Percentiles rank a stretch among this genome's conserved stretches.
Evolutionary conservation across 1,140 invertebrate genomes (phyloP).

Genomic region (Aphidius gifuensis): DNA sequence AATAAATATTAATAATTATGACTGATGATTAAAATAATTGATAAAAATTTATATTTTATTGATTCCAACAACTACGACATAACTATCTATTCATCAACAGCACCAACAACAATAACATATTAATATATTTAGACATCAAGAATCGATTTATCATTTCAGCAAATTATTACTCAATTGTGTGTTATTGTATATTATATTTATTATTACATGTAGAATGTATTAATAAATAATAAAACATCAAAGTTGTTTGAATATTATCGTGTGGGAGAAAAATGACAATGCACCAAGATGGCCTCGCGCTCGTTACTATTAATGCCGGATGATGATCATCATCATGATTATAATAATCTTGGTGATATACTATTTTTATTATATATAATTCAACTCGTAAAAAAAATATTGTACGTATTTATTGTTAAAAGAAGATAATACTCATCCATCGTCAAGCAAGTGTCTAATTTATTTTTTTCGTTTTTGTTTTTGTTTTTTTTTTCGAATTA

Average conservation of each 20-base stretch:
- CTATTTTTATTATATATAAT: constrained; percentile 1
- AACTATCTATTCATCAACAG: not conserved
- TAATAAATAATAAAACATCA: constrained; percentile 10
- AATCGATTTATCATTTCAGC: not conserved
- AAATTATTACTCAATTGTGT: constrained; percentile 9
- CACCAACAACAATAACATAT: not conserved
- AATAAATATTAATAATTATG: no score
- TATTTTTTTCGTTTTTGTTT: not conserved
- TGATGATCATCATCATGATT: no score
- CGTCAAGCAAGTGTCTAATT: not conserved
- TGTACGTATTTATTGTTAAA: not conserved
- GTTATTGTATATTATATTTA: not conserved
- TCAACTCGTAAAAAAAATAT: not conserved
- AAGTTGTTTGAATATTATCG: constrained; percentile 28
- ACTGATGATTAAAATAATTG: no score
- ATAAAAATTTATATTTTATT: not conserved
- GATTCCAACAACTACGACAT: not conserved
- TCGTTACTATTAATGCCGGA: constrained; percentile 30
- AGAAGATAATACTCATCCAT: not conserved
- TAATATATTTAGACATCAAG: not conserved
- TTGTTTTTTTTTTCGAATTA: constrained; percentile 2
- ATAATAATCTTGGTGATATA: not conserved
- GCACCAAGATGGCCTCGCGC: constrained; percentile 37
- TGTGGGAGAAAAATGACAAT: constrained; percentile 40
- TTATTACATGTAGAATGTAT: constrained; percentile 11